Evolutionary conservation across 2,797 vertebrate species (phyloP), one percentile per base, ranked within the genome.

Genomic region (Nothura maculosa): DNA sequence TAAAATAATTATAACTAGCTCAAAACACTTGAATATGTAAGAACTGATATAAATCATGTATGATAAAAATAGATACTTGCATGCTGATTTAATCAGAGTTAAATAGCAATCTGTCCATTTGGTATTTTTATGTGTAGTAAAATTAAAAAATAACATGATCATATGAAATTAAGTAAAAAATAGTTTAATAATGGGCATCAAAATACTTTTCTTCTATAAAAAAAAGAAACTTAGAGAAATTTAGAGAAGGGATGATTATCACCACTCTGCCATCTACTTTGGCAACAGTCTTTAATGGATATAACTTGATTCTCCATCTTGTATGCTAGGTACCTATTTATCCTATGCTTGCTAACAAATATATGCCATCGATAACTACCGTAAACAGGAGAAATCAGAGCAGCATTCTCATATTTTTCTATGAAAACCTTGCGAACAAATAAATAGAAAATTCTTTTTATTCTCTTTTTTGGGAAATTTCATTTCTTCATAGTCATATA

Each of bases 1-100:
- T 85, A 86, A 77, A 91, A 61, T 54, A 87, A 76, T 81, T 85
- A 89, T 55, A 54, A 42, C 12, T 70, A 48, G 6, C 20, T 88
- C 60, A 61, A 91, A 94, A 85, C n/a, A 66, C 72, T 73, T 91
- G 73, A 89, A 77, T 87, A 85, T 76, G 18, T 75, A 78, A 68
- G 22, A 81, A 38, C 20, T 69, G 45, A 78, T 21, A 54, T 50
- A 64, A 90, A 9, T 2, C 4, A 30, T 32, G 11, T 91, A 75
- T 85, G 42, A 62, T 21, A 87, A 89, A 92, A 91, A 58, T 66
- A 75, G 24, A 7, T 81, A 47, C 19, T 79, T 80, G 20, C 15
- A 32, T 72, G 42, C 21, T 78, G 58, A 73, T 77, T 90, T 73
- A 83, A 81, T 83, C 73, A 62, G 24, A 69, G 54, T 81, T 92